A percentile compares a stretch with the other conserved stretches of the same genome.
phyloP scores from a whole-genome alignment of 2,113 vertebrate species.

The Rhineura floridana region DNA sequence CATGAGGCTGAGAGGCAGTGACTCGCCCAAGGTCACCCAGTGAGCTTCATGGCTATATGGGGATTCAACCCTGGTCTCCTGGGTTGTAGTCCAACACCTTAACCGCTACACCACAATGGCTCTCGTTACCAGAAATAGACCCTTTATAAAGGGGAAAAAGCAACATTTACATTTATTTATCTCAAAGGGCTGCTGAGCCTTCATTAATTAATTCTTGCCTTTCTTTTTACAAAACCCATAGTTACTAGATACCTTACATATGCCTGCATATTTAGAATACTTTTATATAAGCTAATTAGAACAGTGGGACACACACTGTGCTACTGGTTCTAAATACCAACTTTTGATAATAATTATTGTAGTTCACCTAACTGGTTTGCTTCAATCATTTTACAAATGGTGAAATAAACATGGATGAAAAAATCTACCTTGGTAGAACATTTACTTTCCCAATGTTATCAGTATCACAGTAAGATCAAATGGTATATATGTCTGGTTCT shows the following conservation, averaged over 20 bases:
- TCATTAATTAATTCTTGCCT: slow-evolving; percentile 24
- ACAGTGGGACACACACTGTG: slow-evolving; percentile 44
- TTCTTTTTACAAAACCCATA: slow-evolving; percentile 11
- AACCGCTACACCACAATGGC: no score
- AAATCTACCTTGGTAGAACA: not conserved
- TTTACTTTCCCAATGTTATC: slow-evolving; percentile 6
- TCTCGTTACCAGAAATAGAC: slow-evolving; percentile 19
- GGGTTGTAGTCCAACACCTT: no score
- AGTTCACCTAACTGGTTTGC: slow-evolving; percentile 34
- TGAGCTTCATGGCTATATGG: no score
- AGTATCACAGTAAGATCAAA: not conserved
- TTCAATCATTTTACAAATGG: slow-evolving; percentile 18
- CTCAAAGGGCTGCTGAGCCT: slow-evolving; percentile 12
- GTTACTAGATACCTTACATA: not conserved
- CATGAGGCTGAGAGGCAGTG: no score
- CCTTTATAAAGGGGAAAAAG: not conserved
- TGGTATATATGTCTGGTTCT: slow-evolving; percentile 1
- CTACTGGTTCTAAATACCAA: slow-evolving; percentile 48
- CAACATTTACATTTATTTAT: slow-evolving; percentile 19
- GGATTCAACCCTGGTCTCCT: no score
- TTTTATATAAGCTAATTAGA: slow-evolving; percentile 56
- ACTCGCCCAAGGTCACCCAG: no score
- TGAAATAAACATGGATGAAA: not conserved
- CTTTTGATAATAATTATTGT: slow-evolving; percentile 38
- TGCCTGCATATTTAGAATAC: not conserved